Evolutionary conservation across 2,113 vertebrate species (phyloP), one percentile per base, ranked within the genome.

Genomic region (Castor canadensis): DNA sequence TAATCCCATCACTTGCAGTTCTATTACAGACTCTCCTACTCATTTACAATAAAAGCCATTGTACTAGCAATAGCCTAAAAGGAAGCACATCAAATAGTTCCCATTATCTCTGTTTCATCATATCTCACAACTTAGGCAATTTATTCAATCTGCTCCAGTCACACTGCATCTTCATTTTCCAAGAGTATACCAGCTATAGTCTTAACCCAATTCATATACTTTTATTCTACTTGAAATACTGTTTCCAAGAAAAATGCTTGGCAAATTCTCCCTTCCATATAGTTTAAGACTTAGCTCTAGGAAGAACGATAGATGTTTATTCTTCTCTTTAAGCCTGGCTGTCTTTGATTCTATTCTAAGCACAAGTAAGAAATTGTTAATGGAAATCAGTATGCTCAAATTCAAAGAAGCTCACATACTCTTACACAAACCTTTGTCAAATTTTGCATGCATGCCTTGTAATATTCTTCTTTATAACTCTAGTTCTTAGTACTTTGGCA

Each of bases 111-210:
- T 60, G 5, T 24, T 43, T 54, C 19, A 71, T 19, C 43, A 4
- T 13, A 9, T 56, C 52, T 71, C 24, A 64, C 5, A 69, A 32
- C 8, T 16, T 5, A 40, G 0, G 1, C 22, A 5, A 5, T 3
- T 4, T 35, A 6, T 40, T 84, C 13, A 40, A 6, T 52, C 22
- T 72, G 40, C 11, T 60, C 30, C 17, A 12, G 22, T 38, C 24
- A 56, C 40, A 87, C 11, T 1, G 10, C 5, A 17, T 77, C 6
- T 73, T 47, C 4, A 7, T 87, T 58, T 58, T 75, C 22, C 12
- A 30, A 17, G n/a, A 45, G 4, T n/a, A 4, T 60, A 16, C 40
- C 58, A 76, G 12, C 19, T 28, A 26, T 3, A 13, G 9, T 71
- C 43, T 43, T 62, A 9, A 38, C 2, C 4, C n/a, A 47, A n/a